phyloP scores from a whole-genome alignment of 2,888 invertebrate genomes.

The Callyntrura guangdongensis region DNA sequence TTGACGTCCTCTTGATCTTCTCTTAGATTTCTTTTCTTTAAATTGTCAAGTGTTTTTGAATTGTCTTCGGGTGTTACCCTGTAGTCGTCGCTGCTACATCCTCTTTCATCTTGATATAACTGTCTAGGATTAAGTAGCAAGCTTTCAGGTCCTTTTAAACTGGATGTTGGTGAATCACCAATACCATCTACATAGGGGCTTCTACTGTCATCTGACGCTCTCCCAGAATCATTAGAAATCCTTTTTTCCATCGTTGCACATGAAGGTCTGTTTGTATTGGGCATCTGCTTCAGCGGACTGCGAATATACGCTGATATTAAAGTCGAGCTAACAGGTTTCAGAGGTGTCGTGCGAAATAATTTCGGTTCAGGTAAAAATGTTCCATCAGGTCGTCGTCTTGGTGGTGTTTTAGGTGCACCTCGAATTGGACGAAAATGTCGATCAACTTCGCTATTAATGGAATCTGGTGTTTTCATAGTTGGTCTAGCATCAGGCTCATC shows the following conservation, averaged over 20 bases:
- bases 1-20: background rate
- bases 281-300: slow-evolving; percentile 38
- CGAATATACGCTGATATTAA: background rate
- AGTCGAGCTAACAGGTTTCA: slow-evolving; percentile 49
- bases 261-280: slow-evolving; percentile 24
- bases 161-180: slow-evolving; percentile 17
- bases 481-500: slow-evolving; percentile 16
- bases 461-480: slow-evolving; percentile 77
- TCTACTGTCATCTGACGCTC: slow-evolving; percentile 64
- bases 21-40: background rate
- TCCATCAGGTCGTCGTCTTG: slow-evolving; percentile 80
- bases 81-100: slow-evolving; percentile 64
- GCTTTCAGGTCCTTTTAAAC: slow-evolving; percentile 15
- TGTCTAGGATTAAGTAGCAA: background rate
- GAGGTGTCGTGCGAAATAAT: slow-evolving; percentile 78
- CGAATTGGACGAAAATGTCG: slow-evolving; percentile 83
- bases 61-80: slow-evolving; percentile 67
- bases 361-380: slow-evolving; percentile 81
- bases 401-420: slow-evolving; percentile 83
- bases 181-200: slow-evolving; percentile 51
- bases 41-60: slow-evolving; percentile 17
- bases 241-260: slow-evolving; percentile 65
- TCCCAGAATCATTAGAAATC: slow-evolving; percentile 75
- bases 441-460: slow-evolving; percentile 82
- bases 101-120: slow-evolving; percentile 42